These are phyloP conservation scores for Nothocercus nigrocapillus DNA, from an alignment of 2,113 vertebrate species.

Conservation along the genomic window DNA sequence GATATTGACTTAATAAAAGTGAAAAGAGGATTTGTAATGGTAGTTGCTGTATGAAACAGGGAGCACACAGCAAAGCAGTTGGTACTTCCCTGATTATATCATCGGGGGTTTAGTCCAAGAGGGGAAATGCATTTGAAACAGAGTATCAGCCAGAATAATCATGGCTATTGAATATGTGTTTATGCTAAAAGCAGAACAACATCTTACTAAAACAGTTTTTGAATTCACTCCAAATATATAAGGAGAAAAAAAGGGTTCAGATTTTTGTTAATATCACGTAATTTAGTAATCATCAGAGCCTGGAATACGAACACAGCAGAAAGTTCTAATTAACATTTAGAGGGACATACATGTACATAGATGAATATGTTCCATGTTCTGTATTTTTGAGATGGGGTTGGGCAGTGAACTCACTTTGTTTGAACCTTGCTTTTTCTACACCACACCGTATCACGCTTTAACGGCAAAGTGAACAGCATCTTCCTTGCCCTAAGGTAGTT, in stretches of 20 bases:
- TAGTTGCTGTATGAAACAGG: background rate
- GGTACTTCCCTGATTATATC: background rate
- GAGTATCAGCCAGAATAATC: background rate
- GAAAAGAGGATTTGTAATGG: background rate
- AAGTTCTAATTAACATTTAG: background rate
- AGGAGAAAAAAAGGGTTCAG: rapidly evolving
- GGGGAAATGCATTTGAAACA: background rate
- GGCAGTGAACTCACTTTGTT: rapidly evolving
- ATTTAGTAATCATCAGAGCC: background rate
- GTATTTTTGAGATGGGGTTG: background rate
- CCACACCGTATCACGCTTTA: background rate
- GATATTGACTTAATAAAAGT: background rate
- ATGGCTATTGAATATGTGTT: background rate
- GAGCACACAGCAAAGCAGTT: background rate
- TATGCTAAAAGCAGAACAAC: background rate
- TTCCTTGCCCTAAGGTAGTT: background rate
- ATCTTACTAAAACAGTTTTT: background rate
- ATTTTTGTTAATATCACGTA: background rate
- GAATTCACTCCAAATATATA: background rate
- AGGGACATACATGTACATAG: background rate
- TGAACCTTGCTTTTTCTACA: background rate
- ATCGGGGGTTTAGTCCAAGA: background rate
- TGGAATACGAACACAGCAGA: background rate
- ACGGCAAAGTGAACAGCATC: background rate
- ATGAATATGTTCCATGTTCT: background rate